These are phyloP conservation scores for Hylaeus volcanicus DNA, from an alignment of 1,140 invertebrate species.

Conservation along the genomic window DNA sequence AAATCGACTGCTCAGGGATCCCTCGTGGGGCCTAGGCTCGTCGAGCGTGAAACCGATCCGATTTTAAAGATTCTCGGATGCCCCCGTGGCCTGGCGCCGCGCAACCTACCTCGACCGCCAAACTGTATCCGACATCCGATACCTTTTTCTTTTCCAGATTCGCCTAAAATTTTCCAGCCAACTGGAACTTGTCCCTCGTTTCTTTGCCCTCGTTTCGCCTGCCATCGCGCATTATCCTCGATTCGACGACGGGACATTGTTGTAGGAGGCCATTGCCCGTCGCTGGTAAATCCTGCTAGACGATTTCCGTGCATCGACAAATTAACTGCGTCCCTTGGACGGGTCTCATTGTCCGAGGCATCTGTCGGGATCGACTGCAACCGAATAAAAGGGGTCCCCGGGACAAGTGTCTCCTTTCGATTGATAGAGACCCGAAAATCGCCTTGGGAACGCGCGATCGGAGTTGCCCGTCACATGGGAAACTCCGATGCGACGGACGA, in stretches of 20 bases:
- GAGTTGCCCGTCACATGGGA: no score
- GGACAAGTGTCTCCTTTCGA: not conserved
- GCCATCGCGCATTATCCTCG: not conserved
- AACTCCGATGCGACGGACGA: no score
- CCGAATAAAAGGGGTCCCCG: not conserved
- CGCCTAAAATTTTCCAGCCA: constrained; percentile 36
- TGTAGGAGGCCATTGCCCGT: not conserved
- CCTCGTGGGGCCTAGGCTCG: not conserved
- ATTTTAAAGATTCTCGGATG: constrained; percentile 48
- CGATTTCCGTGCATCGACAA: not conserved
- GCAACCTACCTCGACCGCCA: constrained; percentile 40
- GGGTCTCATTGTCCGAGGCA: not conserved
- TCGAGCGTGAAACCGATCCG: constrained; percentile 53
- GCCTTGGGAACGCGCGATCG: no score
- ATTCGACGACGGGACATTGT: not conserved
- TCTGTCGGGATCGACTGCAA: not conserved
- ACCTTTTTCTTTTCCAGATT: constrained; percentile 31
- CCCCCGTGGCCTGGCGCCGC: not conserved
- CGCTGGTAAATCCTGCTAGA: not conserved
- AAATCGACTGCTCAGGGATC: constrained; percentile 36
- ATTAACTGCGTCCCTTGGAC: no score
- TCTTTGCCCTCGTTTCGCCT: constrained; percentile 6
- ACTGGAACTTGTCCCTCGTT: constrained; percentile 35
- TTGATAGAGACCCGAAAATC: no score
- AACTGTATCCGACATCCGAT: constrained; percentile 57